Base-by-base conservation (phyloP, 2,888 invertebrate genomes). In the Achlya flavicornis region DNA sequence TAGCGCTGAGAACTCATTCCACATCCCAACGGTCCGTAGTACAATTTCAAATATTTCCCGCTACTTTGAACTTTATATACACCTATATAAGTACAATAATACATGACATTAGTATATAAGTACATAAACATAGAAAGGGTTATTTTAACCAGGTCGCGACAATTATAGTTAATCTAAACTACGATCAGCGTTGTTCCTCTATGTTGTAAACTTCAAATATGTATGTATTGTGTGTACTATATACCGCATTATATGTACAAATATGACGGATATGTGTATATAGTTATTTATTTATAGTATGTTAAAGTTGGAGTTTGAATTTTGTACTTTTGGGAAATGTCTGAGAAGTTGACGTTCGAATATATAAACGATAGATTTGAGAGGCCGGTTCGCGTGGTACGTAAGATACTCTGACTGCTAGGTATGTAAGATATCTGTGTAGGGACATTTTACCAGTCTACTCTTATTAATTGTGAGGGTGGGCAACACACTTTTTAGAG, bases 141-240 rank as follows among this genome's bases (percentile, higher is more conserved):
- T 53, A 66, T 66, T 72, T 70, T 74, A 81, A 81, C 77, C 78
- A 75, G 82, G 83, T 76, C 82, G 77, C 68, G 60, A 74, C 78
- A 83, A 86, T 84, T 83, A 83, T 61, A 0, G 11, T n/a, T 64
- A 70, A 86, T 85, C 85, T 82, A 73, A 83, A 83, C 79, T 79
- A 74, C 81, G 67, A 85, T 84, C 84, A 38, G 60, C 60, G 61
- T 67, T 70, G 63, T 71, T 3, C 53, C 53, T 8, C 19, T 8
- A 58, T 72, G 67, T 63, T 67, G 66, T 72, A 38, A 67, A 62
- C 66, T 57, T 68, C 7, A 63, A 68, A 60, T 69, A 63, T 48
- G 61, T 69, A 63, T 65, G 61, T 66, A 62, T 19, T 71, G 64
- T 67, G 8, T 10, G 14, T 74, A 57, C 67, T 12, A 64, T 62